Evolutionary conservation across 2,888 invertebrate genomes (phyloP).

Genomic region (Galeopsomyia nigrocyanea): DNA sequence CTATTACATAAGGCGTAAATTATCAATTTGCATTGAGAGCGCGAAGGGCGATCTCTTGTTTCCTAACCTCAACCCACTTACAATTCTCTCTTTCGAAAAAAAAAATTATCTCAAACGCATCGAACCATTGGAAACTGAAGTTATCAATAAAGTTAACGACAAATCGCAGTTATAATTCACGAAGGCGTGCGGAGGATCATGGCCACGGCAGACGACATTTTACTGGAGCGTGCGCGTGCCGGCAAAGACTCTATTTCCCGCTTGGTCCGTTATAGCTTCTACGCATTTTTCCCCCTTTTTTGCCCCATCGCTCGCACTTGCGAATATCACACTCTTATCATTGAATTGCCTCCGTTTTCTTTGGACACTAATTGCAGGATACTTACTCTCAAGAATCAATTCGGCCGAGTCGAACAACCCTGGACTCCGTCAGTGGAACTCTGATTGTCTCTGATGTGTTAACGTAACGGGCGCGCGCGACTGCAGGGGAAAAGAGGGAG

Average conservation of each 20-base stretch:
- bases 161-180: not conserved
- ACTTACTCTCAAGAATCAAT: not conserved
- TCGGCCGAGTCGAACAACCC: slow-evolving; percentile 1
- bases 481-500: not conserved
- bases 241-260: slow-evolving; percentile 48
- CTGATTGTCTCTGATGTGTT: slow-evolving; percentile 18
- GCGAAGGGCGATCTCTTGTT: not conserved
- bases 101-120: too few species aligned
- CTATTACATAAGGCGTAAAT: slow-evolving; percentile 64
- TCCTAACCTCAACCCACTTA: slow-evolving; percentile 19
- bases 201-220: slow-evolving; percentile 58
- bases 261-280: not conserved
- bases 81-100: not conserved
- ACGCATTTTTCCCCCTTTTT: too few species aligned
- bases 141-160: too few species aligned
- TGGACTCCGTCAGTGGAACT: slow-evolving; percentile 10
- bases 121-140: too few species aligned
- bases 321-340: too few species aligned
- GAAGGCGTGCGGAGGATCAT: slow-evolving; percentile 39
- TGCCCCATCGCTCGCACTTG: too few species aligned
- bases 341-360: too few species aligned
- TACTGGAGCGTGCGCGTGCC: slow-evolving; percentile 52
- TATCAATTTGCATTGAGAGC: slow-evolving; percentile 30
- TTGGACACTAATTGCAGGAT: too few species aligned
- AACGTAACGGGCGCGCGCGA: slow-evolving; percentile 11